Conservation (phyloP, 2,797 vertebrate species). For the Erethizon dorsatum region DNA sequence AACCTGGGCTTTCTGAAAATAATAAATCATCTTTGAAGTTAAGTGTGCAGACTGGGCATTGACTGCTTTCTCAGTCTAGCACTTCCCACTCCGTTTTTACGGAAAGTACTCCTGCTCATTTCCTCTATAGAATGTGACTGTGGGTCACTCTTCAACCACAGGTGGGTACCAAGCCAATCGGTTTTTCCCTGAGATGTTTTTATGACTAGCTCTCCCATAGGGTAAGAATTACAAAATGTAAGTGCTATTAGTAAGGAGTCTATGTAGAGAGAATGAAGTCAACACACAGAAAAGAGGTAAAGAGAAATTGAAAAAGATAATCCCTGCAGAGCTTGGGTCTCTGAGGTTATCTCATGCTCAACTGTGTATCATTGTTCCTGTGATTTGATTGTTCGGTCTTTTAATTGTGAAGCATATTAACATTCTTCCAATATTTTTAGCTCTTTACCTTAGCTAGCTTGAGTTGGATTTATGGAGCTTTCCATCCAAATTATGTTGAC, state of each 20-base stretch:
- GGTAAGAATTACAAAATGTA: not conserved
- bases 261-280: not conserved
- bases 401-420: not conserved
- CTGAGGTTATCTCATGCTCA: not conserved
- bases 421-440: not conserved
- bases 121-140: not conserved
- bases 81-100: not conserved
- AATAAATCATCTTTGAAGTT: constrained; percentile 18
- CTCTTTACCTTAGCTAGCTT: not conserved
- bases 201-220: not conserved
- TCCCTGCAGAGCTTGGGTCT: not conserved
- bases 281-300: not conserved
- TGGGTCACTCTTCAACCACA: not conserved
- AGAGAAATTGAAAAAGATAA: not conserved
- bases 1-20: not conserved
- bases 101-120: not conserved
- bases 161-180: not conserved
- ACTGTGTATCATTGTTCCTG: not conserved
- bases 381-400: not conserved
- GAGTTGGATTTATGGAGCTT: not conserved
- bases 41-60: not conserved
- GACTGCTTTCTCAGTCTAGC: not conserved
- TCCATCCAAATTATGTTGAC: not conserved
- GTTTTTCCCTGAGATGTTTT: not conserved
- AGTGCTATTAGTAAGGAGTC: not conserved